Evolutionary conservation across 2,113 vertebrate genomes (phyloP), one percentile per base, ranked within the genome.

Genomic region (Lampris megalopsis): DNA sequence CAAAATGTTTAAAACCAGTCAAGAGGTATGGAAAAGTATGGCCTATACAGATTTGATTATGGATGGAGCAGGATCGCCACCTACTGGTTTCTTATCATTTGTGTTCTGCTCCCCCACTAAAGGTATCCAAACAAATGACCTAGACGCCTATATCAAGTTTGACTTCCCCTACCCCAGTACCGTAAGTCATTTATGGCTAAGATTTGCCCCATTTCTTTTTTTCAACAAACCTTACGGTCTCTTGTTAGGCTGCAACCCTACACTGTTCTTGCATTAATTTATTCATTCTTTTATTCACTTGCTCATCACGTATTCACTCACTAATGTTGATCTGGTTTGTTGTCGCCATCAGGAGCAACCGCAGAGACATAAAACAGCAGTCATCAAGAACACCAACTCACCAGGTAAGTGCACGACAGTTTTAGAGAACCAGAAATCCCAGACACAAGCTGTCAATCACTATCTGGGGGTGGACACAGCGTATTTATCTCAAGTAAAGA

Each of bases 161-260:
- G 97, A 99, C 68, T 99, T 99, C 82, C 97, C 96, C 2, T 99
- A 96, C 81, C 98, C 98, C 0, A 99, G 96, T 73, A 76, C 94
- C 84, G 98, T 99, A 85, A 97, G 96, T 91, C 11, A 54, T 5
- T 40, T 62, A 0, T 0, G 3, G 5, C 64, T 47, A 0, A 0
- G 24, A 24, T 24, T 24, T 24, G 0, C 13, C 2, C 0, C 9
- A 61, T 11, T 67, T 5, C 1, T 1, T 45, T 3, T 49, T 59
- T 48, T 24, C 24, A 24, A 2, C 66, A 6, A 8, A 5, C 13
- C 0, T 5, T 49, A 0, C 57, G 0, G n/a, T 8, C 61, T 2
- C 11, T 9, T 3, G 54, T 43, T 1, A 9, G 1, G 0, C 0
- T 3, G 42, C 38, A 1, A 11, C 3, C 11, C 4, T 10, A 4